Evolutionary conservation across 2,888 invertebrate genomes (phyloP).

Genomic region (Scrobipalpa costella): DNA sequence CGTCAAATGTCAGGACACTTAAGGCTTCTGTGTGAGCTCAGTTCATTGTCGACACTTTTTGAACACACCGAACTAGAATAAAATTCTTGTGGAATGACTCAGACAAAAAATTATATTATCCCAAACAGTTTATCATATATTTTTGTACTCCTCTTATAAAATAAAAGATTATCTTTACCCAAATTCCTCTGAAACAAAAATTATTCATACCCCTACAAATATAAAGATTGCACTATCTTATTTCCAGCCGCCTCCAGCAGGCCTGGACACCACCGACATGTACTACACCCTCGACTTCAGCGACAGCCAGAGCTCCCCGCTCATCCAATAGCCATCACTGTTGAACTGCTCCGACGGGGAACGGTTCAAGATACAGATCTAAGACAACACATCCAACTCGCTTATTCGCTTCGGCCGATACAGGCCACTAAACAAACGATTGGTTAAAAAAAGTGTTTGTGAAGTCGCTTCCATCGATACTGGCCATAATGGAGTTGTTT

Average conservation of each 20-base stretch:
- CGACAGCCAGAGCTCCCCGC: conserved; percentile 87
- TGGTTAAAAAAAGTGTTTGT: no score
- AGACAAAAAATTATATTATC: no score
- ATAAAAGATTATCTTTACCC: no score
- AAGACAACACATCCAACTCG: conserved; percentile 34
- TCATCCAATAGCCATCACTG: conserved; percentile 84
- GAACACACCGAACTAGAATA: no score
- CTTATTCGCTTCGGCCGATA: conserved; percentile 6
- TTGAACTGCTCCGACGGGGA: conserved; percentile 75
- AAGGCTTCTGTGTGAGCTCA: no score
- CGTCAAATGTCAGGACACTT: no score
- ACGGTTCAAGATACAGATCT: conserved; percentile 74
- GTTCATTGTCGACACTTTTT: no score
- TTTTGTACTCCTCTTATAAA: no score
- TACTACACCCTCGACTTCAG: conserved; percentile 90
- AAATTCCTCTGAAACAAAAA: no score
- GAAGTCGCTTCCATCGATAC: conserved; percentile 4
- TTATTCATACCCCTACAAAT: neutral
- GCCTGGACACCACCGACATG: conserved; percentile 86
- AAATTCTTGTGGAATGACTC: no score
- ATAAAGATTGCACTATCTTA: neutral
- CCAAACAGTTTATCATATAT: no score
- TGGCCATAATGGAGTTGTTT: neutral
- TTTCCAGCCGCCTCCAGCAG: conserved; percentile 65
- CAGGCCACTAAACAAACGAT: no score